Evolutionary conservation across 2,888 invertebrate genomes (phyloP), one percentile per base, ranked within the genome.

Genomic region (Xestia ashworthii): DNA sequence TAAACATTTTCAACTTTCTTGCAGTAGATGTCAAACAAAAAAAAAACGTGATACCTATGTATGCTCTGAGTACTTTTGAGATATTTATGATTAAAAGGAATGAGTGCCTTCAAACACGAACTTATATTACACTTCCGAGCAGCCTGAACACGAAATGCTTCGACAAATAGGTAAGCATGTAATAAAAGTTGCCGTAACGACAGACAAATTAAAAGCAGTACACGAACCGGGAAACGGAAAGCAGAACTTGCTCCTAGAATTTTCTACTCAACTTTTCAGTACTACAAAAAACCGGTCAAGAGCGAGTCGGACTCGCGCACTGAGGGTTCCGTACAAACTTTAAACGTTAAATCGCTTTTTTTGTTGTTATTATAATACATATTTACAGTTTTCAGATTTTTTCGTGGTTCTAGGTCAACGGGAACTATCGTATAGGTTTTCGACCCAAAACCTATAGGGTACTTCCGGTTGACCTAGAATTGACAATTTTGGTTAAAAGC

Each of bases 201-300:
- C 82, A 73, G 72, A 81, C 73, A 86, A 87, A 88, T 86, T 88
- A 86, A 89, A 85, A 78, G 74, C 82, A 71, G 78, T 85, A 77
- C 85, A 80, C 78, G 82, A 83, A 82, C 77, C 81, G 69, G 80
- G 67, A 85, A 86, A 85, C 78, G 78, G 83, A 83, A 88, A 85
- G 87, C 79, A 87, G 82, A 87, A 89, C 87, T 88, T 87, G 81
- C 80, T 81, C 76, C 81, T 80, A 80, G 75, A 87, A 87, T 85
- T 84, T 85, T 84, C 67, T 70, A 64, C 77, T 84, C 78, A 82
- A 87, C 83, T 87, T 84, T 84, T 76, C 72, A 82, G 70, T 41
- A 83, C 66, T 74, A 83, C 81, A 87, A 85, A 86, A 32, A 32
- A 32, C 32, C 32, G 32, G 32, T 32, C 32, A 32, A 32, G 32